Evolutionary conservation across 23 tunicate species (phyloP), one percentile per base, ranked within the genome.

Genomic region (Diplosoma virens): DNA sequence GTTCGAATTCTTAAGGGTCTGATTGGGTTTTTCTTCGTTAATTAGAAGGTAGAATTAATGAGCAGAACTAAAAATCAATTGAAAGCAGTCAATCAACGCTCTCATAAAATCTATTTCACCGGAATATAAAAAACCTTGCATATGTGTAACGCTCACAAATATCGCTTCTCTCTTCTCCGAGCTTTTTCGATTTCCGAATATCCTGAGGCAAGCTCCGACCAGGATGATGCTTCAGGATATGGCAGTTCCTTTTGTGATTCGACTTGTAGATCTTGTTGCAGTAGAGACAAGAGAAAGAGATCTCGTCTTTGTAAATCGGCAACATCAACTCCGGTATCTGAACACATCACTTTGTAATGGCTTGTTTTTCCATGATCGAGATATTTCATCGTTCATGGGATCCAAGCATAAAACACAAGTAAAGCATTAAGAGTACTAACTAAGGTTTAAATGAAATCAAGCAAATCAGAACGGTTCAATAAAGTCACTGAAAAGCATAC

Each of bases 181-280:
- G 16, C 35, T 26, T 21, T 68, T 68, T 80, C 0, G 27, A 30
- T 1, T 68, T 53, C 17, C 83, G 45, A 16, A 79, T 29, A 37
- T 73, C 65, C 0, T 60, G 81, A 16, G 94, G 94, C 11, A 87
- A 32, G 17, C 34, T 47, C 16, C 60, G 47, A 9, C 83, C 84
- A 1, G 96, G 96, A 64, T 89, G 96, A 17, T 89, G 88, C 47
- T 78, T 77, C 35, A 9, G 9, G 2, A 89, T 77, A 50, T 89
- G 96, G 3, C 7, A 3, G 28, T 64, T 82, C 50, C 96, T 37
- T 58, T 89, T 89, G 33, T 71, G 58, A 47, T 32, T 78, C 9
- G 96, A 82, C 48, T 89, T 82, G 79, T 89, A 89, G 0, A 63
- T 59, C 30, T 89, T 89, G 3, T 60, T 50, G 47, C 96, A 89